Evolutionary conservation across 2,113 vertebrate genomes (phyloP).

Genomic region (Erythrocercus mccallii): DNA sequence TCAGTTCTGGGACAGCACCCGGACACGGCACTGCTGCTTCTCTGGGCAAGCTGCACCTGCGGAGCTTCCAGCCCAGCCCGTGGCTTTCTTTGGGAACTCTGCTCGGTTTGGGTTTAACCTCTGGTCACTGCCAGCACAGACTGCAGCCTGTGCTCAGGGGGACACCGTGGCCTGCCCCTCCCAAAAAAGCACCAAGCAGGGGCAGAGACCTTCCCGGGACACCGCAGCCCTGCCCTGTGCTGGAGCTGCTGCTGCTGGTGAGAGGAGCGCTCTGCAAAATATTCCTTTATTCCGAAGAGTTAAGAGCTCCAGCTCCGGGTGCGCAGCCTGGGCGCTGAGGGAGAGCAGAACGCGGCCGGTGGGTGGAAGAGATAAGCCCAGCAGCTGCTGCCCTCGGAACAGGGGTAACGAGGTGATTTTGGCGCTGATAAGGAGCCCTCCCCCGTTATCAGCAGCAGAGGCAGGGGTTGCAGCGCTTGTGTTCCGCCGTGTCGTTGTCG

Average conservation of each 20-base stretch:
- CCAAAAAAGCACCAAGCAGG: background rate
- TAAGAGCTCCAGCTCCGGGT: too few species aligned
- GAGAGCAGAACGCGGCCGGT: background rate
- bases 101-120: background rate
- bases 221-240: background rate
- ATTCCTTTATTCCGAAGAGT: too few species aligned
- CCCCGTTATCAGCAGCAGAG: background rate
- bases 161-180: background rate
- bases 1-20: fast-evolving
- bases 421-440: background rate
- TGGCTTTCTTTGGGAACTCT: fast-evolving
- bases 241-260: fast-evolving
- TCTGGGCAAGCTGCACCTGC: fast-evolving
- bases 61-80: background rate
- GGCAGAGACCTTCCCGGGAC: background rate
- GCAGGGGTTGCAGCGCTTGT: background rate
- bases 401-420: background rate
- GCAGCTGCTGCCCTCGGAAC: background rate
- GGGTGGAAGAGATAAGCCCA: background rate
- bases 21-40: fast-evolving
- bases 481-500: background rate
- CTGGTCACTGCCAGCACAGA: background rate
- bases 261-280: background rate
- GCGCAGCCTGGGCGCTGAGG: background rate
- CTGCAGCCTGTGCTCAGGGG: background rate